phyloP scores from a whole-genome alignment of 2,797 vertebrate genomes.

The Karalla daura region DNA sequence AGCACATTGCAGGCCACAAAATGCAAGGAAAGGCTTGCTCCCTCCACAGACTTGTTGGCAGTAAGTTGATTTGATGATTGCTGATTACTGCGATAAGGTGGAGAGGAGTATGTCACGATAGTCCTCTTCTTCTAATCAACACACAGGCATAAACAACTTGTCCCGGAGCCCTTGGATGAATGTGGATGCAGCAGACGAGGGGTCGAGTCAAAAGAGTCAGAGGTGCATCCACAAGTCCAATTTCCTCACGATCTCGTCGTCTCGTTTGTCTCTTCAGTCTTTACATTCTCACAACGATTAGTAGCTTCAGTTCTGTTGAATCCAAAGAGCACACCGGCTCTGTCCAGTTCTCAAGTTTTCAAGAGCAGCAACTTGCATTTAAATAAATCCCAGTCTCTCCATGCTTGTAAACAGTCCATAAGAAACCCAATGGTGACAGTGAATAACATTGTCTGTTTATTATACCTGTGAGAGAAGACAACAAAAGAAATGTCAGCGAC shows the following conservation, averaged over 20 bases:
- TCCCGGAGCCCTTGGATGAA: conserved; percentile 47
- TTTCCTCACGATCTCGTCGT: conserved; percentile 50
- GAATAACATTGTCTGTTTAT: conserved; percentile 62
- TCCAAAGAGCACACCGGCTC: conserved; percentile 86
- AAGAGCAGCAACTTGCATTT: conserved; percentile 95
- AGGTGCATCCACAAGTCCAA: conserved; percentile 40
- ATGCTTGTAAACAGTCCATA: conserved; percentile 94
- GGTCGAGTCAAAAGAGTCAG: conserved; percentile 31
- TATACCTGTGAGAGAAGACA: conserved; percentile 74
- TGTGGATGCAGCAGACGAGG: conserved; percentile 40
- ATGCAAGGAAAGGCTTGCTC: conserved; percentile 44
- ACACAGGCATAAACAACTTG: conserved; percentile 39
- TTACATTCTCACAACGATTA: conserved; percentile 81
- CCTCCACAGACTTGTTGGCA: conserved; percentile 55
- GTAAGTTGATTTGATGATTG: conserved; percentile 66
- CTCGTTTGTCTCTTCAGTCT: conserved; percentile 66
- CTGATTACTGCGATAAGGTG: conserved; percentile 55
- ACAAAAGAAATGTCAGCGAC: neutral
- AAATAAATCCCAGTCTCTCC: conserved; percentile 91
- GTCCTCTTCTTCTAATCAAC: conserved; percentile 58
- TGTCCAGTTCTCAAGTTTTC: conserved; percentile 93
- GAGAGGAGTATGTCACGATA: conserved; percentile 41
- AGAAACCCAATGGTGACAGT: conserved; percentile 79
- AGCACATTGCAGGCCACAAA: conserved; percentile 56
- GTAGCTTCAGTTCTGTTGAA: conserved; percentile 84